phyloP scores from a whole-genome alignment of 1,140 invertebrate genomes.

The Piezodorus guildinii region DNA sequence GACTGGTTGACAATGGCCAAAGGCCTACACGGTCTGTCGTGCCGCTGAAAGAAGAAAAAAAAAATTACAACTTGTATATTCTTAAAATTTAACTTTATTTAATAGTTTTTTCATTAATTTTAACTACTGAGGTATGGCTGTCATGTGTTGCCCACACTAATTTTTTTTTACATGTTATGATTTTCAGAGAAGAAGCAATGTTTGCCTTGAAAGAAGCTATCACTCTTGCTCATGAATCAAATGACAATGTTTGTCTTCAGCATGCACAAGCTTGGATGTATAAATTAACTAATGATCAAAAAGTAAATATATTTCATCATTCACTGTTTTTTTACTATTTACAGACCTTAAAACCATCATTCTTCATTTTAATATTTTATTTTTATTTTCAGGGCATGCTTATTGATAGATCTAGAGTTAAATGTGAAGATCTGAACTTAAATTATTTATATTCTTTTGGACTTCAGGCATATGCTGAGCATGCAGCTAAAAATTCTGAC shows the following conservation, averaged over 20 bases:
- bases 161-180: not conserved
- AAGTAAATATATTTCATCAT: constrained; percentile 23
- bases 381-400: constrained; percentile 34
- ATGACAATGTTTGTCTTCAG: constrained; percentile 73
- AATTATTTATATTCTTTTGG: constrained; percentile 51
- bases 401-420: constrained; percentile 45
- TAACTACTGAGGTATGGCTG: too few relatives aligned
- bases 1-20: too few relatives aligned
- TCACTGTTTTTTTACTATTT: too few relatives aligned
- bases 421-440: constrained; percentile 45
- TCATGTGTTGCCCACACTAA: too few relatives aligned
- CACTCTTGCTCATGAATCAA: constrained; percentile 73
- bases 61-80: too few relatives aligned
- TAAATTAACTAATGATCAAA: constrained; percentile 43
- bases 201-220: constrained; percentile 72
- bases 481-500: constrained; percentile 30
- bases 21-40: too few relatives aligned
- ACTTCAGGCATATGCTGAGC: constrained; percentile 47
- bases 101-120: too few relatives aligned
- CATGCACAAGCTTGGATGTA: constrained; percentile 72
- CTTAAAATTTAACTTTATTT: too few relatives aligned
- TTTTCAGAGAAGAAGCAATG: constrained; percentile 56
- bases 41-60: too few relatives aligned
- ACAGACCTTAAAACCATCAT: not conserved
- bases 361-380: not conserved